Evolutionary conservation across 2,888 invertebrate species (phyloP).

Genomic region (Brachyopa scutellaris): DNA sequence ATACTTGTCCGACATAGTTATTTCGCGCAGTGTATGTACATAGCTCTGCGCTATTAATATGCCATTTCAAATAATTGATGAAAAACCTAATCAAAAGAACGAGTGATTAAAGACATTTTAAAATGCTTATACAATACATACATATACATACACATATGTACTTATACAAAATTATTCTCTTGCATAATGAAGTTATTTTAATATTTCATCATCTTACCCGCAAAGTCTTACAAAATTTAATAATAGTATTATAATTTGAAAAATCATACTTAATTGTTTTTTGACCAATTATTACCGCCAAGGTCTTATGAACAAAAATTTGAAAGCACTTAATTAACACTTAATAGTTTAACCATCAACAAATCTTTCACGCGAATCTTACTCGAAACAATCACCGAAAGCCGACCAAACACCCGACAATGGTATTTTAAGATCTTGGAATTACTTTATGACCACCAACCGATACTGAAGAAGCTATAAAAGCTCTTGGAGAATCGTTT

Average conservation of each 20-base stretch:
- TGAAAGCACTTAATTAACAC: neutral
- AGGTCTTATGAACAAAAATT: constrained; percentile 27
- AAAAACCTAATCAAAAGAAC: constrained; percentile 11
- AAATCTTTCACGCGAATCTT: constrained; percentile 13
- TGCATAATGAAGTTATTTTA: neutral
- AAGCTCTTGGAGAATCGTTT: neutral
- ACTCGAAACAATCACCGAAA: too few species aligned
- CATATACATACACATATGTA: too few species aligned
- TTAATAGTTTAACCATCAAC: constrained; percentile 9
- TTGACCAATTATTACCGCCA: neutral
- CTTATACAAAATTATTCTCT: neutral
- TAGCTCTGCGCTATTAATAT: constrained; percentile 9
- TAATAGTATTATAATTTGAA: too few species aligned
- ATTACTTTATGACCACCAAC: neutral
- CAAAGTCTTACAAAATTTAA: too few species aligned
- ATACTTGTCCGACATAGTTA: too few species aligned
- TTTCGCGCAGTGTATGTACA: too few species aligned
- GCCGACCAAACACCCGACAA: neutral
- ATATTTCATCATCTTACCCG: neutral
- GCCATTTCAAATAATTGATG: constrained; percentile 27
- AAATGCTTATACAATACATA: too few species aligned
- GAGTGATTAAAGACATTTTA: neutral
- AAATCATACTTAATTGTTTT: neutral
- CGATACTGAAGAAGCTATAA: neutral
- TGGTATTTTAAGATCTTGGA: neutral